Evolutionary conservation across 2,888 invertebrate genomes (phyloP), one percentile per base, ranked within the genome.

Genomic region (Leptogaster cylindrica): DNA sequence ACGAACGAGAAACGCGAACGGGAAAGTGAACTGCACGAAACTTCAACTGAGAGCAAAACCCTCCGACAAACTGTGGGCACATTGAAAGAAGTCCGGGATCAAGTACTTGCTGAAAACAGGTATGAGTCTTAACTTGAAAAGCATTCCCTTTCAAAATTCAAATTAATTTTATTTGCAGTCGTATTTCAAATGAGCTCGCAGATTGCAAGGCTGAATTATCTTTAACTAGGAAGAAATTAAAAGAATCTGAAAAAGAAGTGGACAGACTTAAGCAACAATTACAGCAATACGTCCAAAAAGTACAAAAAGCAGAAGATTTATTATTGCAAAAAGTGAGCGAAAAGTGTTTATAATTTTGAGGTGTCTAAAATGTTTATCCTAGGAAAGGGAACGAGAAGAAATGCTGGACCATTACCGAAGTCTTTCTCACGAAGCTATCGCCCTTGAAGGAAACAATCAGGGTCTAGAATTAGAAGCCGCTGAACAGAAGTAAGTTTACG

Each of bases 221-320:
- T 73, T 81, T 85, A 23, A 82, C 86, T 12, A 87, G 86, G 72
- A 86, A 85, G 72, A 89, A 90, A 77, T 82, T 90, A 72, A 89
- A 89, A 63, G 85, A 86, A 66, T 86, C 88, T 14, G 85, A 85
- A 72, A 84, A 86, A 75, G 90, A 92, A 82, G 88, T 90, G 18
- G 88, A 88, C 66, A 86, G 88, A 73, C 81, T 92, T 70, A 91
- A 89, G 76, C 85, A 87, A 70, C 91, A 92, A 76, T 79, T 92
- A 69, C 91, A 91, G 75, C 89, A 91, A 74, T 93, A 93, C 81
- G 91, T 92, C 3, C 86, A 87, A 73, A 91, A 92, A 83, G 88
- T 93, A 12, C 88, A 90, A 75, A 84, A 90, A 73, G 89, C 89
- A 69, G 92, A 92, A 78, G 91, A 92, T 74, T 80, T 91, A 67